Base-by-base conservation (phyloP, 1,140 invertebrate genomes). In the Bradysia coprophila region DNA sequence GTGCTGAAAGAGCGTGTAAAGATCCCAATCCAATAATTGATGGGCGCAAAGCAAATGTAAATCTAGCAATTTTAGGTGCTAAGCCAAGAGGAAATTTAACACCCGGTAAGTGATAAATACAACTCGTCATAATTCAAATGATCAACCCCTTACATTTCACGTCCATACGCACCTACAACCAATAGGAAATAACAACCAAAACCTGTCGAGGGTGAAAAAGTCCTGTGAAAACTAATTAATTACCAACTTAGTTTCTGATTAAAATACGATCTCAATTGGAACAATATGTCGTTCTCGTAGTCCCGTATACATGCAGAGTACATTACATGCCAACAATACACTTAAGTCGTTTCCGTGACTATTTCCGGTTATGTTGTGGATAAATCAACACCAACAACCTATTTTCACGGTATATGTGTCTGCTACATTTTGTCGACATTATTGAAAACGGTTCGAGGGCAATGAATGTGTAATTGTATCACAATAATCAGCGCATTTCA, bases 21-120 rank as follows among this genome's bases (percentile, higher is more conserved):
- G 92, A 98, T 55, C 90, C 92, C 11, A 97, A 97, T 67, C 94
- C 93, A 18, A 94, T 97, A 62, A 98, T 97, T 55, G 93, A 98
- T 63, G 94, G 94, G 34, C 75, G 94, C 51, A 97, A 97, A 71
- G 92, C 93, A 21, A 97, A 98, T 66, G 94, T 98, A 21, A 98
- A 98, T 66, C 70, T 97, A 51, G 94, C 94, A 28, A 95, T 95
- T 58, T 69, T 98, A 43, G 94, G 92, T 52, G 92, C 92, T 21
- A 97, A 97, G 65, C 91, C 91, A 37, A 70, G 91, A 65, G 84
- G 81, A 54, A 86, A 84, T 63, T 67, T 84, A 46, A 77, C 78
- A 65, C 70, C 80, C 59, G 77, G 81, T 84, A 64, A 75, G 71
- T 67, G 10, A 24, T 34, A 15, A 34, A 15, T n/a, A n/a, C n/a